Evolutionary conservation across 2,113 vertebrate species (phyloP).

Genomic region (Neotragus moschatus): DNA sequence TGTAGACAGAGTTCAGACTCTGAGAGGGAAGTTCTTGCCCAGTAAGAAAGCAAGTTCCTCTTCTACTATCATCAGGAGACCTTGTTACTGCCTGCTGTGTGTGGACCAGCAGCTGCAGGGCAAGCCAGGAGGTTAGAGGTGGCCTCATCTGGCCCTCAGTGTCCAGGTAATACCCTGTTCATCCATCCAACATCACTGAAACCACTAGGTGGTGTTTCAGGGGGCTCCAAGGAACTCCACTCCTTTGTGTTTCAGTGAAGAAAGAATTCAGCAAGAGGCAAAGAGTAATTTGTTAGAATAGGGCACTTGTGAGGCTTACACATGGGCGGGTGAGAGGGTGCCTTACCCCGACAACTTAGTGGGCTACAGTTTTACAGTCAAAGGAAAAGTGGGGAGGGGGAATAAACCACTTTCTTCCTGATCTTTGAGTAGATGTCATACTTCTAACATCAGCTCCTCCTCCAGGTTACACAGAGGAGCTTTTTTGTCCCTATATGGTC

Average conservation of each 20-base stretch:
- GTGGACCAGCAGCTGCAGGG: not conserved
- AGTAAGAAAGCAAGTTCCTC: not conserved
- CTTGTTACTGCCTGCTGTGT: not conserved
- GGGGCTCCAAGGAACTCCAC: not conserved
- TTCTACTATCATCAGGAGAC: not conserved
- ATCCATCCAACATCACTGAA: not conserved
- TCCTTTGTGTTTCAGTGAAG: not conserved
- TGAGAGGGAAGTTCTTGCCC: not conserved
- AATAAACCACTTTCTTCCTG: not conserved
- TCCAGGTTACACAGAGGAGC: not conserved
- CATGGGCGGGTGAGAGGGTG: not conserved
- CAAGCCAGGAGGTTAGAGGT: not conserved
- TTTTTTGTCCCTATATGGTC: not conserved
- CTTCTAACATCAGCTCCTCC: not conserved
- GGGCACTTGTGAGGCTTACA: not conserved
- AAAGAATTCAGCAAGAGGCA: not conserved
- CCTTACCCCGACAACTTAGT: not conserved
- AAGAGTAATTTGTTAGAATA: not conserved
- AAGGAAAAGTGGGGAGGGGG: not conserved
- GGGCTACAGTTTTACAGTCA: not conserved
- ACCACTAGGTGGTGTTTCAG: not conserved
- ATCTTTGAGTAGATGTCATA: not conserved
- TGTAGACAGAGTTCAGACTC: not conserved
- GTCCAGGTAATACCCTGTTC: not conserved
- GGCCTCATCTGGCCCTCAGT: not conserved